Base-by-base conservation (phyloP, 2,797 vertebrate species). In the Clarias pachynema region DNA sequence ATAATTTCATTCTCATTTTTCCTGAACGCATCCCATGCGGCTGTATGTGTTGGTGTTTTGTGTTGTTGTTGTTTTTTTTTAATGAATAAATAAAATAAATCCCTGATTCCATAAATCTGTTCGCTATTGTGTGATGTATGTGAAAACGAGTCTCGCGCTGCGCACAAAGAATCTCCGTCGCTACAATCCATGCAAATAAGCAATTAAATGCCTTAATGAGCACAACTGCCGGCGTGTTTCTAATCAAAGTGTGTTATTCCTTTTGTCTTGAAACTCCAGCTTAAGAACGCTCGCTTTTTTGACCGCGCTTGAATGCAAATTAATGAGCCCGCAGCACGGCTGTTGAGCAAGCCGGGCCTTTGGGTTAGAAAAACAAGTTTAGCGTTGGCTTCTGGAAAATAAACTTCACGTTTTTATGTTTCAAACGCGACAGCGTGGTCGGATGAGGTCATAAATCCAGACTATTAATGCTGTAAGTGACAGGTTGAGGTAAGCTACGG, bases 381-480 rank as follows among this genome's bases (percentile, higher is more conserved):
- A 66, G 29, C 22, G 2, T 18, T 14, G 12, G 62, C 44, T 79
- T 31, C 49, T 60, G 26, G 83, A 81, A 87, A 87, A 86, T 49
- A 79, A 56, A 84, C 70, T 1, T 69, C 44, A 10, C 12, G n/a
- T 62, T 83, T 57, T 63, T 69, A 79, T 53, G n/a, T 74, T 83
- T 75, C 22, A 26, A 34, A 79, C 18, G 40, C 65, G 75, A 78
- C 56, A 24, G 14, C 6, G 9, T 26, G 77, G 57, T 56, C 26
- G 18, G 63, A 70, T 69, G 49, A 63, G 15, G 56, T n/a, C 65
- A 77, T 87, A 86, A 88, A 89, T 84, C 79, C 81, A 77, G 81
- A 18, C 85, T 72, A 85, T 87, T 87, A 85, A 81, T 78, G 70
- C 74, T 83, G 34, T 75, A 83, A 69, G 74, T 84, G 86, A 87